Base-by-base conservation (phyloP, 2,113 vertebrate genomes). In the Pitta sordida region DNA sequence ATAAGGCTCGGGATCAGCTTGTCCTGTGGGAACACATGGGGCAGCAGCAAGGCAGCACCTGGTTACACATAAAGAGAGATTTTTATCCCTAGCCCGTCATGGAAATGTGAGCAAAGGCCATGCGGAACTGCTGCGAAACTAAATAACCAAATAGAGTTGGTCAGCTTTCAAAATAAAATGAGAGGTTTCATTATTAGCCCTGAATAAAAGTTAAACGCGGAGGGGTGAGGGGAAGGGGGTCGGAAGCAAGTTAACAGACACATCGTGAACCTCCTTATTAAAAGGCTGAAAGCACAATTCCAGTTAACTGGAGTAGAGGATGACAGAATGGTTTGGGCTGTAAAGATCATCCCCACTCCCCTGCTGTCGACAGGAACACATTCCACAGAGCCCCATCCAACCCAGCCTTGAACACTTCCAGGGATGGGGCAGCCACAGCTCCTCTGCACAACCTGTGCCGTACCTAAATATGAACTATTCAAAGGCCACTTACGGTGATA, bases 31-130 rank as follows among this genome's bases (percentile, higher is more conserved):
- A 19, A 30, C 3, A 3, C 11, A 48, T 9, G 48, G 34, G 11
- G 13, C 21, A 14, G 52, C 46, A 9, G 10, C 23, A 3, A 30
- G 41, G 4, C 37, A 5, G 32, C 7, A 34, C 15, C 59, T 51
- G 51, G 9, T 26, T 14, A 15, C 37, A 18, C 7, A 2, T 3
- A 12, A 68, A 30, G 23, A 48, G 37, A 0, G 0, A 15, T 62
- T 74, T 60, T 34, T n/a, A 41, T 44, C 60, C 8, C 3, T 58
- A 48, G 24, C 16, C 10, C 2, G 22, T 49, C 48, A 5, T 4
- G 21, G n/a, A 36, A 59, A 67, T 22, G 59, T 36, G 34, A 21
- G 27, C 30, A 20, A n/a, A 70, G 39, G 51, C 63, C 58, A 19
- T 7, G 37, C 2, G 22, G 71, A n/a, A 46, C 21, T 14, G 74